These are phyloP conservation scores for Anorthoa munda DNA, from an alignment of 2,888 invertebrate species.

Conservation along the genomic window DNA sequence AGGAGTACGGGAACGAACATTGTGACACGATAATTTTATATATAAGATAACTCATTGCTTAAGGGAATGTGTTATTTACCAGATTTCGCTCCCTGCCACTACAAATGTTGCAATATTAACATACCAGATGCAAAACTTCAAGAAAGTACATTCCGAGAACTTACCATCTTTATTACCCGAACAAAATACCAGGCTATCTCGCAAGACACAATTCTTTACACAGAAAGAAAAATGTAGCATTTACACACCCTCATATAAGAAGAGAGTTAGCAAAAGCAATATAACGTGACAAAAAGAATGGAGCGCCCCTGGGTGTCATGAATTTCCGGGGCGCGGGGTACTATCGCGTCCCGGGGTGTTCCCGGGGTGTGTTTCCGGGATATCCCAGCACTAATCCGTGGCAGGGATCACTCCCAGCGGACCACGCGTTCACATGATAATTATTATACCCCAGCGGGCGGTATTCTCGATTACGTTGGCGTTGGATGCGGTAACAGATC, in stretches of 20 bases:
- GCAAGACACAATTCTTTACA: slow-evolving; percentile 40
- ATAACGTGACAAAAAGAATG: slow-evolving; percentile 64
- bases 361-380: slow-evolving; percentile 68
- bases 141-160: slow-evolving; percentile 1
- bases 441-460: slow-evolving; percentile 72
- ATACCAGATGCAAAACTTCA: slow-evolving; percentile 12
- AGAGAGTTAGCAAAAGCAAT: slow-evolving; percentile 63
- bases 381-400: slow-evolving; percentile 75
- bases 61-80: slow-evolving; percentile 7
- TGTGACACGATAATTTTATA: too few relatives aligned
- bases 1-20: too few relatives aligned
- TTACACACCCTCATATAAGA: slow-evolving; percentile 48
- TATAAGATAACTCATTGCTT: neutral
- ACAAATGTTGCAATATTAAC: neutral
- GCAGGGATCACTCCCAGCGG: slow-evolving; percentile 69
- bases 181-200: slow-evolving; percentile 21
- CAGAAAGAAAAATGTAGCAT: slow-evolving; percentile 49
- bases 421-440: slow-evolving; percentile 75
- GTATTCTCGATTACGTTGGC: slow-evolving; percentile 70
- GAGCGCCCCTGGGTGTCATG: slow-evolving; percentile 61
- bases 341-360: slow-evolving; percentile 70
- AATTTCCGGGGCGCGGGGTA: slow-evolving; percentile 69
- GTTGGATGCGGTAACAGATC: slow-evolving; percentile 67
- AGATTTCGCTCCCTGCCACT: neutral
- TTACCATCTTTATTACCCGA: slow-evolving; percentile 27